These are phyloP conservation scores for Synanthedon tipuliformis DNA, from an alignment of 2,888 invertebrate genomes.

Conservation along the genomic window DNA sequence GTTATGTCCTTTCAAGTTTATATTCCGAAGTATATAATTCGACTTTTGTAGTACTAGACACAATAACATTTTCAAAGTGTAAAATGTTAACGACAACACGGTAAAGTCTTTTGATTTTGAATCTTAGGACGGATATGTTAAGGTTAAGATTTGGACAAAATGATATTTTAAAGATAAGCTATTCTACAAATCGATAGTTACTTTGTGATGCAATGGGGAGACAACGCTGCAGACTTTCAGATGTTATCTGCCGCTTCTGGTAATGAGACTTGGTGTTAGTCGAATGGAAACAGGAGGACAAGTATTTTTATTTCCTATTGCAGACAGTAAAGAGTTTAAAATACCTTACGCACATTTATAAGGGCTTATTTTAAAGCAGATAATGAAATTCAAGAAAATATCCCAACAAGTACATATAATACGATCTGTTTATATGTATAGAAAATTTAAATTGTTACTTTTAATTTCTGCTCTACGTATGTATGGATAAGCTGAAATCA, in stretches of 20 bases:
- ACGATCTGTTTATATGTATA: too few relatives aligned
- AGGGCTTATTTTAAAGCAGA: too few relatives aligned
- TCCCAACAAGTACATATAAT: too few relatives aligned
- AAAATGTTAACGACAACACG: not conserved
- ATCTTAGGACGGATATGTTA: conserved; percentile 2
- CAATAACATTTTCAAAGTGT: conserved; percentile 14
- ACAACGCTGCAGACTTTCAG: conserved; percentile 37
- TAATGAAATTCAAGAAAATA: too few relatives aligned
- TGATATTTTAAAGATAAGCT: conserved; percentile 10
- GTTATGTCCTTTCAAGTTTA: conserved; percentile 1
- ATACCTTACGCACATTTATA: too few relatives aligned
- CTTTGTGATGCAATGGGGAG: conserved; percentile 33
- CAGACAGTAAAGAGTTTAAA: conserved; percentile 15
- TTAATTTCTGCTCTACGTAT: too few relatives aligned
- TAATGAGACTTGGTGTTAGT: conserved; percentile 55
- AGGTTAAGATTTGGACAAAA: conserved; percentile 9
- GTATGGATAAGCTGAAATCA: conserved; percentile 12
- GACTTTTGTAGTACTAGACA: conserved; percentile 16
- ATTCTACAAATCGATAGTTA: conserved; percentile 24
- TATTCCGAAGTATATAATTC: conserved; percentile 15
- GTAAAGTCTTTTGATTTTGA: not conserved
- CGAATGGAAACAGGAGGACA: conserved; percentile 41
- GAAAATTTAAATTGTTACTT: too few relatives aligned
- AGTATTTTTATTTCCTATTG: conserved; percentile 33
- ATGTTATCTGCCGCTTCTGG: conserved; percentile 47